These are phyloP conservation scores for Lepidocyrtoides sp. DNA, from an alignment of 2,888 invertebrate species.

Conservation along the genomic window DNA sequence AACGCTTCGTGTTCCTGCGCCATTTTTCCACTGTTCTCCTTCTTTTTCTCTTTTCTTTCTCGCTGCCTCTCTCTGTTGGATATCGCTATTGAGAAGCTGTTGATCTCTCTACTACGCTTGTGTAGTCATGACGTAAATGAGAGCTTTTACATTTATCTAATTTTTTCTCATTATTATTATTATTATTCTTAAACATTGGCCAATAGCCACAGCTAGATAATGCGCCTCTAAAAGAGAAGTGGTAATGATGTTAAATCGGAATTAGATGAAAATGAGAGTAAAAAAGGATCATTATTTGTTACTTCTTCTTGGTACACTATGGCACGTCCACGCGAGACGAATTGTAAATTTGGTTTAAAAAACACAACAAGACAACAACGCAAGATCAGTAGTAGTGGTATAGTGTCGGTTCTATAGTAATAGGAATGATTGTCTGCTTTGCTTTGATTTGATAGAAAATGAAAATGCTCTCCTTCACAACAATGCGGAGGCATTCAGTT, in stretches of 20 bases:
- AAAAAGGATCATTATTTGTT: conserved; percentile 54
- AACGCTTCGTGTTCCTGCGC: too few species aligned
- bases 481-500: neutral
- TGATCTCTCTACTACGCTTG: too few species aligned
- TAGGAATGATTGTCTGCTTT: neutral
- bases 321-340: conserved; percentile 84
- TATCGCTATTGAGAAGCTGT: neutral
- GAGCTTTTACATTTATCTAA: neutral
- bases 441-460: conserved; percentile 82
- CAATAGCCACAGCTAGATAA: neutral
- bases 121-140: neutral
- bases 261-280: conserved; percentile 8
- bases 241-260: conserved; percentile 14
- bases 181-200: neutral
- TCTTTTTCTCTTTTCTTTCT: neutral
- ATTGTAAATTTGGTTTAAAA: conserved; percentile 85
- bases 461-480: conserved; percentile 11
- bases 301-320: neutral
- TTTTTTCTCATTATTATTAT: neutral
- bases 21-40: too few species aligned
- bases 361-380: conserved; percentile 79
- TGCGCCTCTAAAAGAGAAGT: neutral
- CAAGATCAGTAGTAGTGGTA: too few species aligned
- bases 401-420: too few species aligned
- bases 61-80: conserved; percentile 4